phyloP scores from a whole-genome alignment of 2,113 vertebrate species.

The Paralichthys olivaceus region DNA sequence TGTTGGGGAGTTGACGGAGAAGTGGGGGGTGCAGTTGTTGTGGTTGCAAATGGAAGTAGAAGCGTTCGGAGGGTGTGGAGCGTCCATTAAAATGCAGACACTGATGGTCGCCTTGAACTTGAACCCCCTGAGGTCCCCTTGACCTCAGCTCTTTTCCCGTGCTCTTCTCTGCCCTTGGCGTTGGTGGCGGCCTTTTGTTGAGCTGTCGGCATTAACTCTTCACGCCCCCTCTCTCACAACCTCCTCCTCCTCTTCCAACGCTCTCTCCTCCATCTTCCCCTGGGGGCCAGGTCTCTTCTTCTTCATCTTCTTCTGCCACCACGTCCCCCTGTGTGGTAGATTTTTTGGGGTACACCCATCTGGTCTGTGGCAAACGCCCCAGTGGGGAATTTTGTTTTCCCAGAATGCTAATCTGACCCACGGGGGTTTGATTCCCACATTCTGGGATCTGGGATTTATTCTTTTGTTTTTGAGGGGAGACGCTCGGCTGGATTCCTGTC shows the following conservation, averaged over 20 bases:
- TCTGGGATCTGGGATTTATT: slow-evolving; percentile 64
- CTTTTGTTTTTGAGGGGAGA: slow-evolving; percentile 69
- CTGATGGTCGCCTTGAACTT: slow-evolving; percentile 85
- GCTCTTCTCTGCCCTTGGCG: slow-evolving; percentile 68
- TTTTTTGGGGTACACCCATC: slow-evolving; percentile 69
- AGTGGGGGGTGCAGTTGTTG: slow-evolving; percentile 6
- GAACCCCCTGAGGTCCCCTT: slow-evolving; percentile 80
- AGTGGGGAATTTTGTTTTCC: slow-evolving; percentile 80
- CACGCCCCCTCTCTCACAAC: slow-evolving; percentile 46
- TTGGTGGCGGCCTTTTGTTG: slow-evolving; percentile 77
- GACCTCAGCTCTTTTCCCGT: slow-evolving; percentile 81
- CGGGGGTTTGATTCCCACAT: slow-evolving; percentile 76
- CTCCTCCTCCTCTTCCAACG: slow-evolving; percentile 50
- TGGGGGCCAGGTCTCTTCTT: slow-evolving; percentile 40
- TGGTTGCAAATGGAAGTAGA: slow-evolving; percentile 20
- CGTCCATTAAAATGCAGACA: slow-evolving; percentile 74
- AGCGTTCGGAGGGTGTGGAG: slow-evolving; percentile 38
- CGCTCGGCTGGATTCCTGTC: slow-evolving; percentile 44
- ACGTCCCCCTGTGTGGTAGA: slow-evolving; percentile 56
- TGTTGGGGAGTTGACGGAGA: slow-evolving; percentile 23
- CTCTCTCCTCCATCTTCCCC: slow-evolving; percentile 48
- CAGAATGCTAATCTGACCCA: slow-evolving; percentile 78
- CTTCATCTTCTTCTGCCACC: slow-evolving; percentile 43
- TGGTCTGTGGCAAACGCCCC: slow-evolving; percentile 68
- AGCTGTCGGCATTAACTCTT: slow-evolving; percentile 83